Base-by-base conservation (phyloP, 2,888 invertebrate genomes). In the Cactoblastis cactorum region DNA sequence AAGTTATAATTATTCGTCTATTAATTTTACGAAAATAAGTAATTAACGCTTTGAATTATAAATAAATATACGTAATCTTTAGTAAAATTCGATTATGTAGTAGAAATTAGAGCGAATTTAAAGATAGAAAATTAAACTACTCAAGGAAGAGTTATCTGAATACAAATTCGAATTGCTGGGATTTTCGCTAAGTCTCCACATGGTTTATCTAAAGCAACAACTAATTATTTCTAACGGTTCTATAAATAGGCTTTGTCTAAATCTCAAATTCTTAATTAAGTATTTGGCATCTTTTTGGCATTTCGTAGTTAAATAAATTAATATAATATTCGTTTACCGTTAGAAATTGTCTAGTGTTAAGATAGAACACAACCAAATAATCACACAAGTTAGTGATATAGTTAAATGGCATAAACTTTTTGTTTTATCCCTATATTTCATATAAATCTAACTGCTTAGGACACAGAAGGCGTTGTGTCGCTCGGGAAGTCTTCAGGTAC, bases 321-420 rank as follows among this genome's bases (percentile, higher is more conserved):
- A 56, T 62, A 59, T 61, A 69, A 22, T 35, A 33, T 70, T 57
- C 58, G 55, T 65, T 65, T 56, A 62, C 55, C 53, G 59, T 65
- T 76, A 75, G 67, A 75, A 73, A 71, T 80, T 69, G 59, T 73
- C 79, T 80, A 80, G 69, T 77, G 76, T 81, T 80, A 80, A 72
- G 65, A 76, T 78, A 80, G 67, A 80, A 86, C 87, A 87, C 87
- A 88, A 87, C 87, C 86, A 79, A 86, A 81, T 80, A 78, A 84
- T 86, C 86, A 85, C 87, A 80, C 86, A 71, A 74, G 81, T 83
- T 80, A 79, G 81, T 82, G 77, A 72, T 71, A 78, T 65, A 74
- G 68, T 57, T 68, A 58, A 53, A 61, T 62, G 56, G 58, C 54
- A 52, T 59, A 51, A 49, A 51, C 46, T 53, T 49, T n/a, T 52